phyloP scores from a whole-genome alignment of 2,797 vertebrate genomes.

The Champsocephalus gunnari region DNA sequence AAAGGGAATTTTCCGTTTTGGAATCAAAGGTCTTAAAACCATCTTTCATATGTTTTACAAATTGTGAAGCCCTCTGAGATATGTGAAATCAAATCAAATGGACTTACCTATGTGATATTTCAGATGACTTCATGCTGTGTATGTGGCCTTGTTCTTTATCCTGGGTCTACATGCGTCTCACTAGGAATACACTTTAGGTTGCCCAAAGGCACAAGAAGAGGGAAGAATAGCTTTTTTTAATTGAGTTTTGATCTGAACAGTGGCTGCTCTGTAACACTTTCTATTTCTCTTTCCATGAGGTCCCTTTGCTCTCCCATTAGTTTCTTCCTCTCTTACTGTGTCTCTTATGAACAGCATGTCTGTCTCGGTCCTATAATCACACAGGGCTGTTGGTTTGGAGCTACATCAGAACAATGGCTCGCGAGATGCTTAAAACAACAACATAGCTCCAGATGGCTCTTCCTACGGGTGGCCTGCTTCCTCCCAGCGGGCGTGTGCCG shows the following conservation, averaged over 20 bases:
- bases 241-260: constrained; percentile 28
- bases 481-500: constrained; percentile 66
- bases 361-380: constrained; percentile 33
- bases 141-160: constrained; percentile 7
- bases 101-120: neutral
- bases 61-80: neutral
- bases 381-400: constrained; percentile 39
- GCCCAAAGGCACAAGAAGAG: constrained; percentile 27
- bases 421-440: constrained; percentile 38
- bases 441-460: constrained; percentile 73
- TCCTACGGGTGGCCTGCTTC: constrained; percentile 65
- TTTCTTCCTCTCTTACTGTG: constrained; percentile 10
- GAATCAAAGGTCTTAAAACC: neutral
- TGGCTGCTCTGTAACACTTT: constrained; percentile 22
- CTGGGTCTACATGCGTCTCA: constrained; percentile 11
- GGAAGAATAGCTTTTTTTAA: constrained; percentile 35
- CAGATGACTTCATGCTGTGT: too few relatives aligned
- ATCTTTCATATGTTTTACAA: neutral
- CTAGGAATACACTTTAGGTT: constrained; percentile 31
- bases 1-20: neutral
- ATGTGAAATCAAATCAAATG: neutral
- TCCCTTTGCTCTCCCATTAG: constrained; percentile 37
- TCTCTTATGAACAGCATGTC: constrained; percentile 32
- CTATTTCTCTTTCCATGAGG: constrained; percentile 34
- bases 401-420: constrained; percentile 50